Percentiles rank a stretch among this genome's conserved stretches.
Evolutionary conservation across 2,888 invertebrate species (phyloP).

Genomic region (Furcula furcula): DNA sequence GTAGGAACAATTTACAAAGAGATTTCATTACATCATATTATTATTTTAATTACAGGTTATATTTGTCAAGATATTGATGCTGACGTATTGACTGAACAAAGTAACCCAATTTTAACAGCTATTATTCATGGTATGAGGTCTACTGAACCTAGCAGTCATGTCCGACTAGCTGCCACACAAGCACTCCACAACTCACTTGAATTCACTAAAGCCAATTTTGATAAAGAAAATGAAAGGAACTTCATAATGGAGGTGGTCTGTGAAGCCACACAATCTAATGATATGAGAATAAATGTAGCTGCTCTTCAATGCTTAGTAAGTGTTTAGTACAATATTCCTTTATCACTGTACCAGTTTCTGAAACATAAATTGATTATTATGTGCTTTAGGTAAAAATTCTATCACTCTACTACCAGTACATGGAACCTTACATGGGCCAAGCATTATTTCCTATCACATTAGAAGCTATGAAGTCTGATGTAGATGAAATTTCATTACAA

Average conservation of each 20-base stretch:
- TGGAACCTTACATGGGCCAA: slow-evolving; percentile 99
- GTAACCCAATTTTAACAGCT: slow-evolving; percentile 98
- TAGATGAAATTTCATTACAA: slow-evolving; percentile 97
- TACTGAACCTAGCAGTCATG: slow-evolving; percentile 95
- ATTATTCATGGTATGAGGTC: slow-evolving; percentile 99
- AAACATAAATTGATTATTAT: background rate
- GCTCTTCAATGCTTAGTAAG: slow-evolving; percentile 97
- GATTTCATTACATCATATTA: background rate
- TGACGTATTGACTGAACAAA: slow-evolving; percentile 94
- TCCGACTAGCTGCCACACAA: slow-evolving; percentile 97
- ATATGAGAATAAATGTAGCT: slow-evolving; percentile 96
- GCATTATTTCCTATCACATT: slow-evolving; percentile 98
- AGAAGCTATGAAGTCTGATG: slow-evolving; percentile 98
- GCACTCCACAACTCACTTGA: slow-evolving; percentile 98
- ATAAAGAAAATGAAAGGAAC: slow-evolving; percentile 97
- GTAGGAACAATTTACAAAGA: too few relatives aligned
- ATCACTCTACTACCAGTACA: slow-evolving; percentile 98
- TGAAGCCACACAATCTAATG: slow-evolving; percentile 97
- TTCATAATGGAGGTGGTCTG: slow-evolving; percentile 99
- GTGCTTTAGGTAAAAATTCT: slow-evolving; percentile 89
- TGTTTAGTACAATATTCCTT: too few relatives aligned
- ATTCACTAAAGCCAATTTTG: slow-evolving; percentile 99
- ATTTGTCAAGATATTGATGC: slow-evolving; percentile 99
- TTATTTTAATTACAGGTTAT: slow-evolving; percentile 80
- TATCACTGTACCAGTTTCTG: background rate